Evolutionary conservation across 1,140 invertebrate species (phyloP), one percentile per base, ranked within the genome.

Genomic region (Meteorus sp.): DNA sequence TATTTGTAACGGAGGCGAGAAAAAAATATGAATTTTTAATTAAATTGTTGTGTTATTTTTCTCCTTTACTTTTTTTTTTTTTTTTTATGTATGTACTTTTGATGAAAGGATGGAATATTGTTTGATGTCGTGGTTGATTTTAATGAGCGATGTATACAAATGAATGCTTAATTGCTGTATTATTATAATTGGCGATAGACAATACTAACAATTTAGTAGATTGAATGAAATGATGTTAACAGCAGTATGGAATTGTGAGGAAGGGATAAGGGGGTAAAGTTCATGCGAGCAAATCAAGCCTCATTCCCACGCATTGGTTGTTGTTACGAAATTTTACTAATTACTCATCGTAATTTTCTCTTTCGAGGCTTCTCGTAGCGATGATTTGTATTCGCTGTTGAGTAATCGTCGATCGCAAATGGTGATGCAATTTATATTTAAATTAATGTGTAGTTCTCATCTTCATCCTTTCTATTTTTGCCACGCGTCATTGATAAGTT

Each of bases 201-300:
- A n/a, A n/a, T n/a, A 29, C 27, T 29, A 5, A 29, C 27, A 9
- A 5, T 29, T 29, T 5, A 4, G 27, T 39, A n/a, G 11, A 39
- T n/a, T 39, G 35, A 39, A 3, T 39, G 35, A n/a, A 13, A 6
- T 33, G 6, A 33, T 33, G 11, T 11, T 33, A 33, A 39, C 8
- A 13, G 15, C 35, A 39, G 15, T 15, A 39, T n/a, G n/a, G 15
- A n/a, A 39, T 39, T n/a, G 8, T 4, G 8, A 39, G 8, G 13
- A n/a, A 13, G 3, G 8, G 29, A 7, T 23, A 1, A 6, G 52
- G 9, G 22, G 25, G 35, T 25, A 43, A 35, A 43, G 52, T 52
- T 52, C 50, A 52, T 29, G 43, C 22, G 25, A 56, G 43, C 54
- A 31, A 54, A 54, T 54, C 13, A 22, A 54, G 37, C 35, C 52